Evolutionary conservation across 2,113 vertebrate genomes (phyloP).

Genomic region (Syngnathus scovelli): DNA sequence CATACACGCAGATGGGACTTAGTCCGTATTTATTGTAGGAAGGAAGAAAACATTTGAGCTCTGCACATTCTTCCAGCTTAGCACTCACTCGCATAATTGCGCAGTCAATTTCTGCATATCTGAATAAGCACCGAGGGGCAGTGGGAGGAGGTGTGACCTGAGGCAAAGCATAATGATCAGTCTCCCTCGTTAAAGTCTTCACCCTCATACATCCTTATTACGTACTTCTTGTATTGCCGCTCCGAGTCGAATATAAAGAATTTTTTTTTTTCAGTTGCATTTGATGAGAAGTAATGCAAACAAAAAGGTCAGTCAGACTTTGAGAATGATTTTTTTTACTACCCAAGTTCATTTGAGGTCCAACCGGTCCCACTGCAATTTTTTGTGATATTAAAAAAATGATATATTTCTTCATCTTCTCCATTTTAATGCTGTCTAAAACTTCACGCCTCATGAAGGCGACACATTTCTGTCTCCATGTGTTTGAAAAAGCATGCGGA

Average conservation of each 20-base stretch:
- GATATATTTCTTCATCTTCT: background rate
- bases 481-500: slow-evolving; percentile 1
- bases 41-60: slow-evolving; percentile 5
- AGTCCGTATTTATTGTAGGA: slow-evolving; percentile 22
- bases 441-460: slow-evolving; percentile 1
- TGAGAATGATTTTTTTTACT: background rate
- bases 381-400: too few species aligned
- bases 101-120: background rate
- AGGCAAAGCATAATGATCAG: background rate
- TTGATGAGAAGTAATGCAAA: background rate
- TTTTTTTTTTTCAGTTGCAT: background rate
- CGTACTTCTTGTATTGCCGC: background rate
- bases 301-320: background rate
- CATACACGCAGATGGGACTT: background rate
- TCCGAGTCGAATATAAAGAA: background rate
- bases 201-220: background rate
- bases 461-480: background rate
- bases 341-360: background rate
- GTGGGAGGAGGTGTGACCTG: background rate
- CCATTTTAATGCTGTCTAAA: background rate
- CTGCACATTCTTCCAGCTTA: background rate
- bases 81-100: background rate
- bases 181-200: background rate
- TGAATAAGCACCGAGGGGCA: background rate
- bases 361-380: background rate